These are phyloP conservation scores for Thinocorus orbignyianus DNA, from an alignment of 2,113 vertebrate species.

Conservation along the genomic window DNA sequence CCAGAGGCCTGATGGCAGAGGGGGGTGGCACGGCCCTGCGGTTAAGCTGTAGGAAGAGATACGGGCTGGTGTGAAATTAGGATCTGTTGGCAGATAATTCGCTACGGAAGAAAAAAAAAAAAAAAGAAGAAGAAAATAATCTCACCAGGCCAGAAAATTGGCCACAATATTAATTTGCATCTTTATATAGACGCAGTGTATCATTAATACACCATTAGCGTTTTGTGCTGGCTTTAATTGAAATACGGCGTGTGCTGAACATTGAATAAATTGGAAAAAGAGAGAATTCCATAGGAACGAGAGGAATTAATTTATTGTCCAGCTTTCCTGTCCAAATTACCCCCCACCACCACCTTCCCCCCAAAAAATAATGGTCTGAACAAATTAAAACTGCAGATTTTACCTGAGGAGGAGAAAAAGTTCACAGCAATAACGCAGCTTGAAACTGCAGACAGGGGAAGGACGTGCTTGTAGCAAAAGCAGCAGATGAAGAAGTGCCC, in stretches of 20 bases:
- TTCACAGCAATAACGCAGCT: neutral
- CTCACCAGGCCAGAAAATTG: neutral
- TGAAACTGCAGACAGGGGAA: neutral
- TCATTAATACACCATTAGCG: neutral
- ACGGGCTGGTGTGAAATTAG: accelerated
- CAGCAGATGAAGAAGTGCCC: accelerated
- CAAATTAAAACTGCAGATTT: neutral
- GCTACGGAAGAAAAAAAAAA: neutral
- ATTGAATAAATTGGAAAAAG: neutral
- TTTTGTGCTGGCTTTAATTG: neutral
- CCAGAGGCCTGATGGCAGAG: accelerated
- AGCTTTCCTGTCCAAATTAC: neutral
- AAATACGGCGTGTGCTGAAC: neutral
- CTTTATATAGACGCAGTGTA: neutral
- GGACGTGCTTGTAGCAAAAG: accelerated
- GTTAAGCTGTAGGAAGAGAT: neutral
- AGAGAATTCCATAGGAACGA: neutral
- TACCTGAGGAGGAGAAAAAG: neutral
- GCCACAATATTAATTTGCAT: neutral
- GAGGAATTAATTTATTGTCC: neutral
- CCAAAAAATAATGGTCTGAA: neutral
- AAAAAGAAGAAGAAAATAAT: neutral
- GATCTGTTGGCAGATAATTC: neutral
- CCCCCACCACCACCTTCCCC: too few species aligned
- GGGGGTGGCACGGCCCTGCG: accelerated